Evolutionary conservation across 53 echinoderm and acorn worm genomes (phyloP).

Genomic region (Echinarachnius parma): DNA sequence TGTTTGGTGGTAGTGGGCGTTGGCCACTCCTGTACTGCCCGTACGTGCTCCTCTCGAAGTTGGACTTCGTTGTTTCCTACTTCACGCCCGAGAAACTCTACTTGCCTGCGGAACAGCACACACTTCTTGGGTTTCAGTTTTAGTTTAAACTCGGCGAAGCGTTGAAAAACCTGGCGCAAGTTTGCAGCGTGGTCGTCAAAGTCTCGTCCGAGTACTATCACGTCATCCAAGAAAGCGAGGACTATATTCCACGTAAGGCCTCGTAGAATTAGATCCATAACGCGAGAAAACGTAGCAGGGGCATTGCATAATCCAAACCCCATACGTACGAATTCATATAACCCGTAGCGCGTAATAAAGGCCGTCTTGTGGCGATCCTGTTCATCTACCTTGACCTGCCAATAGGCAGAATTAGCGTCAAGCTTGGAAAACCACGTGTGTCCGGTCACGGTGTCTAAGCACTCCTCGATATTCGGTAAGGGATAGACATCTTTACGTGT

Average conservation of each 20-base stretch:
- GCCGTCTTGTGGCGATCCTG: too few relatives aligned
- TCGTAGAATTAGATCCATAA: conserved; percentile 52
- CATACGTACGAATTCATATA: too few relatives aligned
- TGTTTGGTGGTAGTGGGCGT: conserved; percentile 29
- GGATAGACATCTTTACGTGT: too few relatives aligned
- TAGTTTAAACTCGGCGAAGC: conserved; percentile 28
- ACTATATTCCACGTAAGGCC: conserved; percentile 54
- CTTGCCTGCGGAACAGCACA: conserved; percentile 24
- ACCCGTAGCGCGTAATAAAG: too few relatives aligned
- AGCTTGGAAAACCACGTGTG: too few relatives aligned
- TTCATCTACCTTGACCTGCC: too few relatives aligned
- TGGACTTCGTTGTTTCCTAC: conserved; percentile 13
- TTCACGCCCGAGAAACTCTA: conserved; percentile 35
- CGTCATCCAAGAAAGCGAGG: conserved; percentile 55
- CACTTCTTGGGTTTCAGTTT: conserved; percentile 52
- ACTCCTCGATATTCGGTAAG: too few relatives aligned
- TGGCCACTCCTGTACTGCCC: conserved; percentile 36
- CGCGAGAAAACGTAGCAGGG: conserved; percentile 53
- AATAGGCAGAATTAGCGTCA: too few relatives aligned
- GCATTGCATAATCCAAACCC: conserved; percentile 60
- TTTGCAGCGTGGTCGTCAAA: conserved; percentile 39
- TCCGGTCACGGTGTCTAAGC: too few relatives aligned
- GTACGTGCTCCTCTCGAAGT: conserved; percentile 9
- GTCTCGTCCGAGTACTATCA: conserved; percentile 29
- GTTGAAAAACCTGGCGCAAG: conserved; percentile 31